Conservation (phyloP, 2,113 vertebrate species). For the Aspidoscelis tigris region DNA sequence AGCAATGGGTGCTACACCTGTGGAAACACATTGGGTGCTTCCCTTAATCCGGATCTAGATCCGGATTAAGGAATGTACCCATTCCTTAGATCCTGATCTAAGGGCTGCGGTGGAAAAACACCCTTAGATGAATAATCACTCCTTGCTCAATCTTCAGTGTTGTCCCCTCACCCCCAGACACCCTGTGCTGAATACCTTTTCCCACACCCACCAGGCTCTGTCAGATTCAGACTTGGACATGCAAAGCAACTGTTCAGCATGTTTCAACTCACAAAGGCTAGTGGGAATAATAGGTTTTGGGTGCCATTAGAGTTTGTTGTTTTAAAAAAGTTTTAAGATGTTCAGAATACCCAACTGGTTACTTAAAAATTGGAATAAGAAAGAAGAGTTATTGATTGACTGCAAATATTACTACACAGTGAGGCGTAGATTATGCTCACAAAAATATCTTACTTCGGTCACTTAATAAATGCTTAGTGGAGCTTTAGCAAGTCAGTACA, state of each 20-base stretch:
- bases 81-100: no score
- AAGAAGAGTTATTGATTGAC: neutral
- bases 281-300: neutral
- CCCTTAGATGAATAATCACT: neutral
- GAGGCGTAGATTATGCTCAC: neutral
- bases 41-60: no score
- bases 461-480: neutral
- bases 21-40: no score
- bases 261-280: slow-evolving; percentile 8
- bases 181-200: slow-evolving; percentile 4
- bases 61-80: no score
- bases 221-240: slow-evolving; percentile 9
- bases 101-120: no score
- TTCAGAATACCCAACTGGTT: neutral
- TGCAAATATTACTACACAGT: neutral
- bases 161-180: no score
- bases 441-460: neutral
- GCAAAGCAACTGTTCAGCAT: neutral
- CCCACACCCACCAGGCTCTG: neutral
- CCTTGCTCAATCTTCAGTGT: neutral
- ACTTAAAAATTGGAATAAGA: neutral
- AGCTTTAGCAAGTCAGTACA: neutral
- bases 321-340: neutral
- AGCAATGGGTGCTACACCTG: no score
- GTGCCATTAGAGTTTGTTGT: no score